Conservation (phyloP, 2,797 vertebrate genomes). For the Diceros bicornis region DNA sequence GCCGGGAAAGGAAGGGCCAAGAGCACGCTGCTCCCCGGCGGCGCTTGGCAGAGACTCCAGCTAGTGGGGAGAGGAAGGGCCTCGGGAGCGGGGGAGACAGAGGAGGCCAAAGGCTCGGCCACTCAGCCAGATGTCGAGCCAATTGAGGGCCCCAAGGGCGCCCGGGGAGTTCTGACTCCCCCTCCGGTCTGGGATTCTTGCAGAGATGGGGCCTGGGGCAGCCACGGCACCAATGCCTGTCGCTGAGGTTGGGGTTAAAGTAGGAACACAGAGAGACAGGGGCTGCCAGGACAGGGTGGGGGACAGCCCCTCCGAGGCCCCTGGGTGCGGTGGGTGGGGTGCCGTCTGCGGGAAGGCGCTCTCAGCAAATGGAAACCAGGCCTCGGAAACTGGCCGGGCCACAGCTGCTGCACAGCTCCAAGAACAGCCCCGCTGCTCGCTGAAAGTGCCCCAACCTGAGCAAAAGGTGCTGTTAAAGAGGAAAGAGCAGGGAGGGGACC, state of each 20-base stretch:
- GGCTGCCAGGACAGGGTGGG: conserved; percentile 74
- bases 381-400: conserved; percentile 54
- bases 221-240: neutral
- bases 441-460: neutral
- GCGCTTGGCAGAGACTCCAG: conserved; percentile 78
- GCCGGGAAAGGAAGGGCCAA: conserved; percentile 65
- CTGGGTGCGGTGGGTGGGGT: conserved; percentile 77
- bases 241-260: neutral
- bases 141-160: conserved; percentile 79
- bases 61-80: conserved; percentile 80
- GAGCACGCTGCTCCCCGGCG: conserved; percentile 66
- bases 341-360: conserved; percentile 66
- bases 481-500: neutral
- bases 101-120: conserved; percentile 71
- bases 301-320: conserved; percentile 73
- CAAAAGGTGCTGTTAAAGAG: neutral
- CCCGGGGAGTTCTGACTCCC: conserved; percentile 80
- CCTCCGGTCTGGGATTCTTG: conserved; percentile 62
- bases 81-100: conserved; percentile 68
- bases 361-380: conserved; percentile 81
- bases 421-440: neutral
- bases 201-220: neutral
- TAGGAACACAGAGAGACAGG: neutral
- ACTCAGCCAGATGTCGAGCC: conserved; percentile 88
- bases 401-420: neutral